Evolutionary conservation across 2,888 invertebrate genomes (phyloP).

Genomic region (Heteromurus nitidus): DNA sequence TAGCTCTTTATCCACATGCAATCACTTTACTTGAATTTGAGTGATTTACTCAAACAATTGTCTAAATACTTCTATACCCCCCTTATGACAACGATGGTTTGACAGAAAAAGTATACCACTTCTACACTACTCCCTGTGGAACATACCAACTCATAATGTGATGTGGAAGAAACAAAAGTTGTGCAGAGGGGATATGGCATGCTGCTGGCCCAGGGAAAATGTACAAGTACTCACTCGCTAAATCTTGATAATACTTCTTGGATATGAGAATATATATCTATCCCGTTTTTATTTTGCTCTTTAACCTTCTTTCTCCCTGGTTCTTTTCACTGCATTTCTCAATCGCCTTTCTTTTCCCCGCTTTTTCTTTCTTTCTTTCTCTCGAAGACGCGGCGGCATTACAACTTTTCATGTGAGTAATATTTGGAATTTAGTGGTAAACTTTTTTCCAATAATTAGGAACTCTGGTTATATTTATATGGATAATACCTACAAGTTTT

Average conservation of each 20-base stretch:
- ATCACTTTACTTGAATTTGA: conserved; percentile 31
- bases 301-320: conserved; percentile 23
- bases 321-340: not conserved
- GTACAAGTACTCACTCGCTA: conserved; percentile 24
- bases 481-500: conserved; percentile 19
- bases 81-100: not conserved
- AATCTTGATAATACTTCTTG: conserved; percentile 44
- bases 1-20: conserved; percentile 2
- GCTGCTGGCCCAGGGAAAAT: not conserved
- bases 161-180: not conserved
- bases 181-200: not conserved
- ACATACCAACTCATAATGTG: not conserved
- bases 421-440: conserved; percentile 50
- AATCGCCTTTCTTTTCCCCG: not conserved
- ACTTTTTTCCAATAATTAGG: conserved; percentile 57
- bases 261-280: no score
- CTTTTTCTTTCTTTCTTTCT: not conserved
- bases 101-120: no score
- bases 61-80: not conserved
- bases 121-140: not conserved
- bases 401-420: conserved; percentile 22
- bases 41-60: conserved; percentile 39
- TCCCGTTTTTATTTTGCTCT: conserved; percentile 33
- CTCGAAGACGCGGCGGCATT: not conserved
- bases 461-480: not conserved